Evolutionary conservation across 2,888 invertebrate species (phyloP), one percentile per base, ranked within the genome.

Genomic region (Blastobasis lacticolella): DNA sequence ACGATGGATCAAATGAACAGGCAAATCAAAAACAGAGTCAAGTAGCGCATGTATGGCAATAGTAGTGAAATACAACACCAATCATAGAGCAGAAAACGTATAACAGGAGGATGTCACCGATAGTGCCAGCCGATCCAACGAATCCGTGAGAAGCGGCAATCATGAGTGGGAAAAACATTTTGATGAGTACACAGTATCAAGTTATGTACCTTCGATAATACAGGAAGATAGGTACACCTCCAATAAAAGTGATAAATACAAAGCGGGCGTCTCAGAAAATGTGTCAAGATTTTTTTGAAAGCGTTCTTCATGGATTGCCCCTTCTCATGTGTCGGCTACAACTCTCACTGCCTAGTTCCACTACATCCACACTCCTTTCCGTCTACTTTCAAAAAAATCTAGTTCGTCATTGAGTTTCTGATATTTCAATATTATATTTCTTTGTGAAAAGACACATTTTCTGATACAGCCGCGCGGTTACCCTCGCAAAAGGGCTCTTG

Each of bases 391-490:
- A 88, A 88, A 90, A 89, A 90, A 90, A 90, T 89, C 89, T 89
- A 88, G 85, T 89, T 89, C 69, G 72, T 75, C 66, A 71, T 59
- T 60, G 4, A 54, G 56, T 67, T 70, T 71, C 86, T 88, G 88
- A 80, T 37, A 88, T 88, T 90, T 92, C 23, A 23, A 23, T 23
- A 23, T 23, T 23, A 23, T 2, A 92, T 92, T 88, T 88, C 88
- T 88, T 85, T 88, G 88, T 88, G 88, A 88, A 88, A 88, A 88
- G 87, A 88, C 94, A 94, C 94, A 94, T 94, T 94, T 94, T 94
- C 94, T 94, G 94, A 93, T 91, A 83, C 69, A 67, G 69, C 78
- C 69, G 74, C 78, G 74, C 74, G 69, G 67, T 64, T 66, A 65
- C 60, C 60, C 64, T 67, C 64, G 23, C 23, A 23, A 23, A 23